These are phyloP conservation scores for Chymomyza caudatula DNA, from an alignment of 2,888 invertebrate genomes.

Conservation along the genomic window DNA sequence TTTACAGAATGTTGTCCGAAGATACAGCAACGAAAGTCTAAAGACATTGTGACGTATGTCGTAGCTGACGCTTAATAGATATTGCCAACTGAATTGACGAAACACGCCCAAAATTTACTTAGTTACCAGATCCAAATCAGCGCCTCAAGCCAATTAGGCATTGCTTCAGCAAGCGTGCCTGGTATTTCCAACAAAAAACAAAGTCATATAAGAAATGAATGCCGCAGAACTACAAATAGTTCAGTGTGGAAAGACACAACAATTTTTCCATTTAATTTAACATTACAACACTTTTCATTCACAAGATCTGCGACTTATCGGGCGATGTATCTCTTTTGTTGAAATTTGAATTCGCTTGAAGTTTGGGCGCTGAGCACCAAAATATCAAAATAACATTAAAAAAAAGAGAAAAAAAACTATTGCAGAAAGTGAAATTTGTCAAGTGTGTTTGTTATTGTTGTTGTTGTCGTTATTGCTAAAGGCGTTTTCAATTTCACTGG, in stretches of 20 bases:
- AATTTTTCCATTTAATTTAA: background rate
- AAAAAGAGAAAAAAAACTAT: conserved; percentile 7
- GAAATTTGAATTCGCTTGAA: background rate
- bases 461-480: conserved; percentile 40
- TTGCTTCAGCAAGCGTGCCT: too few species aligned
- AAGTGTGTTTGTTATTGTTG: conserved; percentile 9
- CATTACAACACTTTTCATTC: background rate
- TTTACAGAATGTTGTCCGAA: too few species aligned
- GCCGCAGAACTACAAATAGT: too few species aligned
- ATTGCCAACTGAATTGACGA: too few species aligned
- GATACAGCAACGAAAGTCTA: too few species aligned
- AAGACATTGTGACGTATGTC: too few species aligned
- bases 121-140: too few species aligned
- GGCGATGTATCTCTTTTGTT: background rate
- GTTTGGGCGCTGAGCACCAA: background rate
- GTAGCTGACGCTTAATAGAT: too few species aligned
- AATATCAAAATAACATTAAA: too few species aligned
- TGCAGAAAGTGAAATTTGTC: conserved; percentile 6
- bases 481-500: conserved; percentile 69
- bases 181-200: too few species aligned
- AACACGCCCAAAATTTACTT: background rate
- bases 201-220: too few species aligned
- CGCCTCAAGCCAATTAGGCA: too few species aligned
- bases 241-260: background rate
- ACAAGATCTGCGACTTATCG: background rate